Percentiles rank a stretch among this genome's conserved stretches.
phyloP scores from a whole-genome alignment of 2,113 vertebrate species.

The Leucopsar rothschildi region DNA sequence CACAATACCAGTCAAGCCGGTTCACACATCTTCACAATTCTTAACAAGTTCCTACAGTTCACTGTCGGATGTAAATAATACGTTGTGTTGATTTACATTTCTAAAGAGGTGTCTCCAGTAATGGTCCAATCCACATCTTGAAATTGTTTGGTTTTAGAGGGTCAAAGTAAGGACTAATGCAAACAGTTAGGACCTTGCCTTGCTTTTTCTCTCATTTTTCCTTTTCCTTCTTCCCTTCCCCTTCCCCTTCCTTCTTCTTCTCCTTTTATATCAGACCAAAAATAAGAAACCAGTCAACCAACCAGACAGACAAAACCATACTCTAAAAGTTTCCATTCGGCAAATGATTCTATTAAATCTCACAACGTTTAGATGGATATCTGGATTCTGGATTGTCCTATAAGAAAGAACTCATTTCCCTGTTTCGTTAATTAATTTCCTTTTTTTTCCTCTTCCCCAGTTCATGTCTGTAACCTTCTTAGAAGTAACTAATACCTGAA shows the following conservation, averaged over 20 bases:
- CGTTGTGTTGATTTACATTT: neutral
- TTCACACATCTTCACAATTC: neutral
- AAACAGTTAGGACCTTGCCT: neutral
- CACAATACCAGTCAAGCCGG: neutral
- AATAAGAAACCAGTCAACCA: neutral
- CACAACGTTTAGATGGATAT: neutral
- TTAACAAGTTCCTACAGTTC: neutral
- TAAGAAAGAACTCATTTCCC: neutral
- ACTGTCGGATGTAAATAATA: neutral
- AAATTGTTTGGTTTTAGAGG: neutral
- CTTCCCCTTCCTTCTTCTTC: neutral
- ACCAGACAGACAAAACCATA: neutral
- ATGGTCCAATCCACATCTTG: neutral
- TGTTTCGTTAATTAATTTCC: neutral
- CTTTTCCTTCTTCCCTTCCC: rapidly evolving
- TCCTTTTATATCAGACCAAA: neutral
- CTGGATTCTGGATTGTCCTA: neutral
- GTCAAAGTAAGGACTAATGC: neutral
- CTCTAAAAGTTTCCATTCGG: neutral
- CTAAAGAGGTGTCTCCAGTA: neutral
- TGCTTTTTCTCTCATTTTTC: neutral
- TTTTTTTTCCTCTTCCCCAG: neutral
- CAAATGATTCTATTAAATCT: neutral
- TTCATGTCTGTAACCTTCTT: neutral
- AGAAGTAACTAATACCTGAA: neutral